Conservation (phyloP, 2,888 invertebrate genomes). For the Plusia festucae region DNA sequence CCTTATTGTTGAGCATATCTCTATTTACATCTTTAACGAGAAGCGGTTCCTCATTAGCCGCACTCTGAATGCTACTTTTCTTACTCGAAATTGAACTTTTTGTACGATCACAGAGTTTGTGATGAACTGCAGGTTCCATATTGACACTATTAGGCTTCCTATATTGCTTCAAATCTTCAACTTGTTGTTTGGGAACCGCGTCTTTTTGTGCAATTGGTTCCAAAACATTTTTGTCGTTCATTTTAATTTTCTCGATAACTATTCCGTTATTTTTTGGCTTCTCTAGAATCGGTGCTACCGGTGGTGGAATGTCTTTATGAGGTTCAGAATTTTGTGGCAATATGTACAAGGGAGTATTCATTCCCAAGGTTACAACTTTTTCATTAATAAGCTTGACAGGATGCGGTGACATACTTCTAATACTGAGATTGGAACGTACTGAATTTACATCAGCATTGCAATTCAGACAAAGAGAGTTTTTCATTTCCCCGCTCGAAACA, state of each 20-base stretch:
- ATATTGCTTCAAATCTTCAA: conserved; percentile 70
- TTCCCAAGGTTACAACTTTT: conserved; percentile 66
- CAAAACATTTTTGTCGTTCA: conserved; percentile 64
- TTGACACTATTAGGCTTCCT: conserved; percentile 71
- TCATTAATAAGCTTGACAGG: conserved; percentile 77
- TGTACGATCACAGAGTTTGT: conserved; percentile 90
- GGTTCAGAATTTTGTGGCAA: conserved; percentile 71
- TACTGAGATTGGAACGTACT: conserved; percentile 79
- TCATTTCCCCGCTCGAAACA: conserved; percentile 81
- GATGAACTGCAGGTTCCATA: conserved; percentile 89
- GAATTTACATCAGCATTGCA: conserved; percentile 90
- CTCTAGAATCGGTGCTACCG: conserved; percentile 57
- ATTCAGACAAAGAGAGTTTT: conserved; percentile 88
- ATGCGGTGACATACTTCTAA: conserved; percentile 80
- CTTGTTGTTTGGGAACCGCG: conserved; percentile 53
- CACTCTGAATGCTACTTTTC: conserved; percentile 80
- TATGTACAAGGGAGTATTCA: conserved; percentile 75
- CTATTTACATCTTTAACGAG: conserved; percentile 67
- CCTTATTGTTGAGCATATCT: conserved; percentile 64
- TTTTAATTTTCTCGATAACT: conserved; percentile 64
- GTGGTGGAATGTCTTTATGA: conserved; percentile 55
- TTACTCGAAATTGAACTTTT: conserved; percentile 83
- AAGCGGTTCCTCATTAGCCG: conserved; percentile 76
- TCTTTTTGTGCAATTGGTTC: conserved; percentile 66
- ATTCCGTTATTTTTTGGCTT: conserved; percentile 63